phyloP scores from a whole-genome alignment of 53 echinoderm and acorn worm species.

The Arbacia lixula region DNA sequence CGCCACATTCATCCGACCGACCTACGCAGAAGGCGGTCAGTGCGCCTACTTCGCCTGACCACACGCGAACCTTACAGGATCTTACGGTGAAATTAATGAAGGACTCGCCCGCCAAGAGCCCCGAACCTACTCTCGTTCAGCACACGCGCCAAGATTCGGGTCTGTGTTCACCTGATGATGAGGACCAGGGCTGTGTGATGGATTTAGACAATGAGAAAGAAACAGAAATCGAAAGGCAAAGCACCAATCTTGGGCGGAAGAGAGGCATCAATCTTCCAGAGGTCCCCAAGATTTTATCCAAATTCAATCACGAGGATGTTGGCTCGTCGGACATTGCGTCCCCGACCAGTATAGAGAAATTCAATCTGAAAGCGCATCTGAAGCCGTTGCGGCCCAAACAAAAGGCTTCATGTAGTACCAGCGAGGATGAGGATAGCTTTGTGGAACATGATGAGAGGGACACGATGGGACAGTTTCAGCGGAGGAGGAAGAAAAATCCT shows the following conservation, averaged over 20 bases:
- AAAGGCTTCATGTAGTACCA: conserved; percentile 21
- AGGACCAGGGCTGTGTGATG: conserved; percentile 73
- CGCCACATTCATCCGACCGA: conserved; percentile 12
- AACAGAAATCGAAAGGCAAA: conserved; percentile 40
- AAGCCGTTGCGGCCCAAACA: conserved; percentile 71
- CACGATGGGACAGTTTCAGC: not conserved
- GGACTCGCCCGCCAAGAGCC: conserved; percentile 34
- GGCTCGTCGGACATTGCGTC: conserved; percentile 21
- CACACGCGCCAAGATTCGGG: conserved; percentile 44
- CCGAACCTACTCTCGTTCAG: not conserved
- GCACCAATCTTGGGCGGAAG: conserved; percentile 46
- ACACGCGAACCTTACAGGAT: conserved; percentile 71
- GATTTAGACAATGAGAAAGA: conserved; percentile 49
- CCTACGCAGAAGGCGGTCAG: conserved; percentile 48
- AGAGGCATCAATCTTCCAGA: conserved; percentile 54
- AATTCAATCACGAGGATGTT: conserved; percentile 47
- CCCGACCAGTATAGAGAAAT: conserved; percentile 69
- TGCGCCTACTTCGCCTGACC: conserved; percentile 89
- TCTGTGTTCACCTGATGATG: conserved; percentile 52
- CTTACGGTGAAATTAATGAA: conserved; percentile 79
- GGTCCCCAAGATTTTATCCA: conserved; percentile 46
- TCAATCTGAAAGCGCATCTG: conserved; percentile 74
- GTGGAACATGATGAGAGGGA: conserved; percentile 31
- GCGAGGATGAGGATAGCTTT: conserved; percentile 50
- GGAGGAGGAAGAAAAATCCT: conserved; percentile 77